These are phyloP conservation scores for Mugil cephalus DNA, from an alignment of 2,113 vertebrate genomes.

Conservation along the genomic window DNA sequence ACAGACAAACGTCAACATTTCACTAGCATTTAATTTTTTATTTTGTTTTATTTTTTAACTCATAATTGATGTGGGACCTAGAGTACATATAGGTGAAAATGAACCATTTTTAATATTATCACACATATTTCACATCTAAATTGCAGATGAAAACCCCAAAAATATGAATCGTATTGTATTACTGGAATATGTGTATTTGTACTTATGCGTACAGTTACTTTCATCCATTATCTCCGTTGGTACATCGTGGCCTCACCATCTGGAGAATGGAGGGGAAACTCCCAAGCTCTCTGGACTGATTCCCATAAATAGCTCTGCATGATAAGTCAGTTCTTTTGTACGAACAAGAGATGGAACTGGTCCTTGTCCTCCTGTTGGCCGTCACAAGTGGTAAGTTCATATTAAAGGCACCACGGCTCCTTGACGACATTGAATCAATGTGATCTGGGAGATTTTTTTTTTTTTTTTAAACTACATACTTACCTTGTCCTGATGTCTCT, in stretches of 20 bases:
- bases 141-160: too few species aligned
- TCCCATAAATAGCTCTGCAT: constrained; percentile 46
- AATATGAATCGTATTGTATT: too few species aligned
- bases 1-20: too few species aligned
- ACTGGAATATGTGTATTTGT: background rate
- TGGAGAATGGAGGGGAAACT: constrained; percentile 48
- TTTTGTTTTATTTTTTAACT: too few species aligned
- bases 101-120: too few species aligned
- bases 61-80: too few species aligned
- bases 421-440: background rate
- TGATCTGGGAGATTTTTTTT: too few species aligned
- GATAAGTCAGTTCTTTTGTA: constrained; percentile 6
- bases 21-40: too few species aligned
- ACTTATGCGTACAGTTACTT: background rate
- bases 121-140: too few species aligned
- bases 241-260: constrained; percentile 12
- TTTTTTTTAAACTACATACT: too few species aligned
- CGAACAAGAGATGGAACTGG: constrained; percentile 52
- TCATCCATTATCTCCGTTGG: constrained; percentile 6
- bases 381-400: constrained; percentile 61
- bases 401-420: background rate
- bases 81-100: too few species aligned
- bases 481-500: background rate
- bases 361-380: constrained; percentile 51
- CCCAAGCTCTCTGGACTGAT: constrained; percentile 43